These are phyloP conservation scores for Philereme vetulata DNA, from an alignment of 2,888 invertebrate genomes.

Conservation along the genomic window DNA sequence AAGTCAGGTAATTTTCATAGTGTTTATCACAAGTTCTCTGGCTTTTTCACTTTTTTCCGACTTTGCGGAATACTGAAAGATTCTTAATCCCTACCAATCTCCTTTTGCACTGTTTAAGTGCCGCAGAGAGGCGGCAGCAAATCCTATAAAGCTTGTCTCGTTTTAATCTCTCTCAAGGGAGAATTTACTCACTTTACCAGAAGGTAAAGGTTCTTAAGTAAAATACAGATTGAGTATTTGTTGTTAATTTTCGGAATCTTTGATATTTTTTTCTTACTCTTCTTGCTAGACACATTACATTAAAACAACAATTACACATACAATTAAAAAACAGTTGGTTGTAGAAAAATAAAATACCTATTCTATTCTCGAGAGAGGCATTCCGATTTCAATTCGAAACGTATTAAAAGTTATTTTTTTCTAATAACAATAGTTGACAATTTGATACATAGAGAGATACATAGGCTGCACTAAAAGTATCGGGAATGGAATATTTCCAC, in stretches of 20 bases:
- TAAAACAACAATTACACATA: no score
- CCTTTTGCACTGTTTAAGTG: constrained; percentile 33
- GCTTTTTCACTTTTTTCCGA: constrained; percentile 13
- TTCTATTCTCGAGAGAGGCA: no score
- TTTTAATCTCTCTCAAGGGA: constrained; percentile 37
- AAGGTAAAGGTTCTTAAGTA: constrained; percentile 9
- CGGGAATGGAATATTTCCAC: no score
- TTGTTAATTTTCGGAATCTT: background rate
- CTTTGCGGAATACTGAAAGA: constrained; percentile 19
- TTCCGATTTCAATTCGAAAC: no score
- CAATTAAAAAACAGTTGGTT: no score
- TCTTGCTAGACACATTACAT: no score
- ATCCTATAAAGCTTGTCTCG: constrained; percentile 33
- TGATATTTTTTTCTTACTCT: background rate
- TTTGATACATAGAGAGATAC: no score
- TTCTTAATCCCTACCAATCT: constrained; percentile 35
- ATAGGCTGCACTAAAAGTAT: no score
- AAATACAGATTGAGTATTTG: constrained; percentile 16
- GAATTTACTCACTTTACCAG: constrained; percentile 28
- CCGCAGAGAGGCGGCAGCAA: constrained; percentile 29
- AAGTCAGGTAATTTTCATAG: background rate
- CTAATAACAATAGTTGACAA: no score
- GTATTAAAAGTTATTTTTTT: no score
- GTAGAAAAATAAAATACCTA: no score
- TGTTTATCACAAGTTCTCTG: background rate